Conservation (phyloP, 1,140 invertebrate species). For the Drosophila triauraria region DNA sequence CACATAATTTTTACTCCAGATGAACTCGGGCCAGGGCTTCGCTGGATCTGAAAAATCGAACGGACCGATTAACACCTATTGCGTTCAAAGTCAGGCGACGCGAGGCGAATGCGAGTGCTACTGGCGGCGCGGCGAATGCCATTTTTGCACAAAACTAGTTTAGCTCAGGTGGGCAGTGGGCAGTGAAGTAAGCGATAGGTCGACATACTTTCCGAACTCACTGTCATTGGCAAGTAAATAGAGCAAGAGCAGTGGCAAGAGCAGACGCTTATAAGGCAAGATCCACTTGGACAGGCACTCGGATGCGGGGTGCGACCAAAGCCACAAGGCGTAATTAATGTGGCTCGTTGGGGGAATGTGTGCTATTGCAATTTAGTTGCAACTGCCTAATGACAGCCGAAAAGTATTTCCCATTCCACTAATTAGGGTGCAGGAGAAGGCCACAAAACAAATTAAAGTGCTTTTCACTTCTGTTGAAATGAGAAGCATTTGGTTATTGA, state of each 20-base stretch:
- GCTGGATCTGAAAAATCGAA: conserved; percentile 53
- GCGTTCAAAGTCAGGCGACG: conserved; percentile 68
- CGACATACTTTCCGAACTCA: conserved; percentile 74
- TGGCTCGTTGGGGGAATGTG: conserved; percentile 19
- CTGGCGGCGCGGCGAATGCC: conserved; percentile 16
- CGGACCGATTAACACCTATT: conserved; percentile 71
- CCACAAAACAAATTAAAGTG: neutral
- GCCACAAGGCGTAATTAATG: conserved; percentile 60
- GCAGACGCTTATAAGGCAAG: conserved; percentile 26
- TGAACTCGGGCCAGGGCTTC: conserved; percentile 3
- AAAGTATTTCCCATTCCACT: neutral
- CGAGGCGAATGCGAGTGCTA: conserved; percentile 16
- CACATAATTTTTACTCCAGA: conserved; percentile 3
- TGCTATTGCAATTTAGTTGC: conserved; percentile 9
- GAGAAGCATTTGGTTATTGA: neutral
- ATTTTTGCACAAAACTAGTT: conserved; percentile 59
- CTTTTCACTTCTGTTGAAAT: no score
- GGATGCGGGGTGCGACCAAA: conserved; percentile 1
- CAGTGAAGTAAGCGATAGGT: conserved; percentile 58
- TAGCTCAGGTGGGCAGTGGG: conserved; percentile 69
- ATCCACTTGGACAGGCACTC: conserved; percentile 2
- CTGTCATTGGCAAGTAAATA: conserved; percentile 75
- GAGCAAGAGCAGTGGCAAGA: conserved; percentile 50
- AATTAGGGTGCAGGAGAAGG: neutral
- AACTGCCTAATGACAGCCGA: conserved; percentile 6